Percentiles rank a stretch among this genome's conserved stretches.
Conservation (phyloP, 2,797 vertebrate species). For the Molossus molossus region DNA sequence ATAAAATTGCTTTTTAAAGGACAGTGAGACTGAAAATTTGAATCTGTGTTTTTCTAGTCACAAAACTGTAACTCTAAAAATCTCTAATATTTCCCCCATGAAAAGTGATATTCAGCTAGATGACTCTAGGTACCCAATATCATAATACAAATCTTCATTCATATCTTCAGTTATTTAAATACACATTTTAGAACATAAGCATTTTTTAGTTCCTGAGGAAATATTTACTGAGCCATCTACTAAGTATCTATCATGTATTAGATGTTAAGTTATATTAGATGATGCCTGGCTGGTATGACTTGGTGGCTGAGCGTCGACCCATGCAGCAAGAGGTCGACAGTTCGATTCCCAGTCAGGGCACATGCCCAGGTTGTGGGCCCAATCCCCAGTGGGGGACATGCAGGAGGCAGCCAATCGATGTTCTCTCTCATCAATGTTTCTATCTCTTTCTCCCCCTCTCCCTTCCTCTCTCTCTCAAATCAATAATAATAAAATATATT, state of each 20-base stretch:
- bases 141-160: not conserved
- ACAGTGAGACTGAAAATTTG: not conserved
- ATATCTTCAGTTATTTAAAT: not conserved
- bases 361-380: too few relatives aligned
- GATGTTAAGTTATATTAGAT: not conserved
- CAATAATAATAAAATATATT: too few relatives aligned
- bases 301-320: too few relatives aligned
- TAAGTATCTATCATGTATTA: not conserved
- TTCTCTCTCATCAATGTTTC: too few relatives aligned
- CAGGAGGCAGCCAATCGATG: too few relatives aligned
- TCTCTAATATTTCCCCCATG: not conserved
- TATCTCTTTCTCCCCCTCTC: too few relatives aligned
- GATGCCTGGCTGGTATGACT: not conserved
- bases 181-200: not conserved
- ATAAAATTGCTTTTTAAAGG: not conserved
- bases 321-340: too few relatives aligned
- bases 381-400: too few relatives aligned
- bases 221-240: not conserved
- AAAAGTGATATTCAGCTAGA: not conserved
- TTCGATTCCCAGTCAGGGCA: too few relatives aligned
- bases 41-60: conserved; percentile 17
- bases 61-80: conserved; percentile 19
- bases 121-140: not conserved
- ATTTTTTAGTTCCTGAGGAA: not conserved
- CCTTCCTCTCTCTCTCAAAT: too few relatives aligned